Evolutionary conservation across 2,888 invertebrate species (phyloP).

Genomic region (Drosophila paramelanica): DNA sequence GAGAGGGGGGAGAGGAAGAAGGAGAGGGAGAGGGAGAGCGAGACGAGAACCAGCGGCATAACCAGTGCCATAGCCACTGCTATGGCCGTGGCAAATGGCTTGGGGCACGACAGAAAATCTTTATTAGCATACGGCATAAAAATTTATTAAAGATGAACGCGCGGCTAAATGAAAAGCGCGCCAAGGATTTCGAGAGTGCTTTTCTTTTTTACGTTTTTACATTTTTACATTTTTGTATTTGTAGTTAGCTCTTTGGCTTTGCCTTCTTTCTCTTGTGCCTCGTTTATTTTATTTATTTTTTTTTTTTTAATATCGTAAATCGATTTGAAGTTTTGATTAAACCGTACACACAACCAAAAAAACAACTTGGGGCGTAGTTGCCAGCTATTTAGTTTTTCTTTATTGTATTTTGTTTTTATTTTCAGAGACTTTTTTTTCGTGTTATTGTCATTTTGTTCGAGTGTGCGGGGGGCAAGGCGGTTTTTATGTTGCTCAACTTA

Average conservation of each 20-base stretch:
- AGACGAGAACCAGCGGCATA: slow-evolving; percentile 9
- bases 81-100: slow-evolving; percentile 56
- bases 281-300: slow-evolving; percentile 6
- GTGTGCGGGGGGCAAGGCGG: slow-evolving; percentile 15
- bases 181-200: slow-evolving; percentile 38
- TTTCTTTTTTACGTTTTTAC: slow-evolving; percentile 24
- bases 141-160: slow-evolving; percentile 80
- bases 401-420: slow-evolving; percentile 24
- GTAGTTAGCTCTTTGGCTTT: slow-evolving; percentile 47
- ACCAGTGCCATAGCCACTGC: slow-evolving; percentile 20
- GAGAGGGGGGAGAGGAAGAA: not conserved
- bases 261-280: not conserved
- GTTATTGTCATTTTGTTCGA: slow-evolving; percentile 66
- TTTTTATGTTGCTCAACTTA: slow-evolving; percentile 80
- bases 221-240: slow-evolving; percentile 17
- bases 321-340: slow-evolving; percentile 78
- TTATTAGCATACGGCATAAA: slow-evolving; percentile 81
- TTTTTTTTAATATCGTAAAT: slow-evolving; percentile 70
- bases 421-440: slow-evolving; percentile 6
- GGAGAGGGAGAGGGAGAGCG: not conserved
- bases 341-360: slow-evolving; percentile 44
- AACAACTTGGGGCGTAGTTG: slow-evolving; percentile 59
- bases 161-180: slow-evolving; percentile 54
- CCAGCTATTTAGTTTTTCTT: slow-evolving; percentile 50
- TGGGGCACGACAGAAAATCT: slow-evolving; percentile 75